Evolutionary conservation across 2,888 invertebrate species (phyloP), one percentile per base, ranked within the genome.

Genomic region (Tineola bisselliella): DNA sequence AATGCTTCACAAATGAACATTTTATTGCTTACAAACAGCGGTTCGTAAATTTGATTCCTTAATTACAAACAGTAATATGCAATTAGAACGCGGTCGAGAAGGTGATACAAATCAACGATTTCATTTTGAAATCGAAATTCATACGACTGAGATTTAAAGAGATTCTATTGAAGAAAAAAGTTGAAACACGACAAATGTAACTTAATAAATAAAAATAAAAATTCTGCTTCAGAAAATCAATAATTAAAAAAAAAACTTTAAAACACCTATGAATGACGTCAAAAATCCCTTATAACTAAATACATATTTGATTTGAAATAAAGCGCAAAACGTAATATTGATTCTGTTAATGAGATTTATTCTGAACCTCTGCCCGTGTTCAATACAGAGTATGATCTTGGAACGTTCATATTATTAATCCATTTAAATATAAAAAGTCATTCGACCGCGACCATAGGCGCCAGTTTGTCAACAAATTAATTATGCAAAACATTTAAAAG

Each of bases 401-500:
- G 74, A 77, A 77, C 70, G 73, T 65, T 68, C 66, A 69, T 33
- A 72, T 68, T 70, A 67, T 72, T 61, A 76, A 73, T 73, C 71
- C 71, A 77, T 77, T 76, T 77, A 73, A 72, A 74, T 78, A 75
- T 74, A 74, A 76, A 66, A 74, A 74, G 74, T 72, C 67, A 75
- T 73, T 76, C 71, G 71, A 71, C 68, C 73, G 72, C 74, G 76
- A 77, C 76, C 76, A 74, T 73, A 76, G 84, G 81, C 83, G 84
- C 84, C 84, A 71, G 62, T 69, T 68, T 69, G 73, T 71, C 78
- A 84, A 84, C 81, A 81, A 59, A 76, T 76, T 78, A 80, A 82
- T 78, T 77, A 79, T 71, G 76, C 79, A 76, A 79, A 74, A 74
- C 79, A 79, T n/a, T 12, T 25, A 19, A 18, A 25, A 54, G 5